Evolutionary conservation across 2,113 vertebrate species (phyloP).

Genomic region (Cacatua alba): DNA sequence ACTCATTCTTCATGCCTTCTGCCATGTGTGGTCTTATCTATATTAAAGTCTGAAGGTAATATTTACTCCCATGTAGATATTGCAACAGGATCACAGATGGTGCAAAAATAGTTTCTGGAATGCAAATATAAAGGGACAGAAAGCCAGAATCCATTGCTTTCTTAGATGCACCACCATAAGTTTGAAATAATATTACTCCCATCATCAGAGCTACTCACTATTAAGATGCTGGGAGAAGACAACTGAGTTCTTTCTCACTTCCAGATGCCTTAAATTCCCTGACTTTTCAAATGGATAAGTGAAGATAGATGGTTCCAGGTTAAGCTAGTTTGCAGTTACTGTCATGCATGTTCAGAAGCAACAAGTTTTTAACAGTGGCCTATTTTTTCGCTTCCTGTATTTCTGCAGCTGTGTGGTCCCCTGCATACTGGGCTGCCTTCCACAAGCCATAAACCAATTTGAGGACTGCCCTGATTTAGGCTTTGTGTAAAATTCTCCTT

Average conservation of each 20-base stretch:
- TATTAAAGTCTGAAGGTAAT: background rate
- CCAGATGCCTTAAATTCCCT: background rate
- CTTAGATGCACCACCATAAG: background rate
- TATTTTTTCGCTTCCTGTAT: background rate
- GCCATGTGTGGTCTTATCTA: conserved; percentile 9
- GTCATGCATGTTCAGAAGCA: background rate
- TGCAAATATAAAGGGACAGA: background rate
- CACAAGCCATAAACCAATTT: conserved; percentile 14
- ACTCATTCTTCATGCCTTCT: background rate
- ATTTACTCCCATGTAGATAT: background rate
- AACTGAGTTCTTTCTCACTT: background rate
- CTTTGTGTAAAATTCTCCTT: background rate
- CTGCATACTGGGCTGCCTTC: conserved; percentile 15
- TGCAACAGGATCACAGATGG: background rate
- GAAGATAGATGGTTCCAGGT: background rate
- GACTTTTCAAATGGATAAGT: background rate
- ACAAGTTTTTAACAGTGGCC: background rate
- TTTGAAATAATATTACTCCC: background rate
- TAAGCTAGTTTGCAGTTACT: background rate
- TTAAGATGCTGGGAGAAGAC: background rate
- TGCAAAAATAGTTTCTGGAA: conserved; percentile 7
- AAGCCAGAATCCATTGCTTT: background rate
- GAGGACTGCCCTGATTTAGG: background rate
- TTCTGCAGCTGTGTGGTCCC: conserved; percentile 31
- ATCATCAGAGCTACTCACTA: background rate